These are phyloP conservation scores for Iselma pallidipennis DNA, from an alignment of 2,888 invertebrate genomes.

Conservation along the genomic window DNA sequence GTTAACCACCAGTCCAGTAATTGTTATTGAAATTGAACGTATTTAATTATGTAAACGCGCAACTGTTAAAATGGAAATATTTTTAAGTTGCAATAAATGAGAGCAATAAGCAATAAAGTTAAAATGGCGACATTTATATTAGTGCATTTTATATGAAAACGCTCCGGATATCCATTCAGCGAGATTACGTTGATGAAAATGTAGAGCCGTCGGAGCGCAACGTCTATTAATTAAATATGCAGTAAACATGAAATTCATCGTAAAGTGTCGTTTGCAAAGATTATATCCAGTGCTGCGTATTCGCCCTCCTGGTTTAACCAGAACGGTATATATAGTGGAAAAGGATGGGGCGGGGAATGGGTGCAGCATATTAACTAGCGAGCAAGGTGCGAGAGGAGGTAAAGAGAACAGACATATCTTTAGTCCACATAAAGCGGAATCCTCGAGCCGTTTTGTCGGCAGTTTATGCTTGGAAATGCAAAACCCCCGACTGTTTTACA, in stretches of 20 bases:
- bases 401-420: constrained; percentile 42
- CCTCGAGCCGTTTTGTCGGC: constrained; percentile 57
- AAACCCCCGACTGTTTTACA: constrained; percentile 59
- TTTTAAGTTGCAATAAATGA: constrained; percentile 28
- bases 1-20: not conserved
- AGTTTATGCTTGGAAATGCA: constrained; percentile 59
- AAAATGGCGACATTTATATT: constrained; percentile 30
- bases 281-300: constrained; percentile 44
- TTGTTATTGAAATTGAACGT: constrained; percentile 14
- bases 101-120: constrained; percentile 29
- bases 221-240: constrained; percentile 54
- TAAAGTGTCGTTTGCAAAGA: constrained; percentile 49
- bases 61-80: constrained; percentile 24
- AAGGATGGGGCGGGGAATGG: constrained; percentile 30
- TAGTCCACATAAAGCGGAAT: constrained; percentile 55
- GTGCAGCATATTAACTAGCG: constrained; percentile 50
- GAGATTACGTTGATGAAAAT: constrained; percentile 42
- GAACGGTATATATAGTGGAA: constrained; percentile 35
- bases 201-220: constrained; percentile 27
- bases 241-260: constrained; percentile 53
- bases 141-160: constrained; percentile 30
- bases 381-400: constrained; percentile 40
- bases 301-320: constrained; percentile 26
- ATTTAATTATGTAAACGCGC: constrained; percentile 22
- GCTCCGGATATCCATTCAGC: constrained; percentile 22